These are phyloP conservation scores for Neomorphus geoffroyi DNA, from an alignment of 2,797 vertebrate genomes.

Conservation along the genomic window DNA sequence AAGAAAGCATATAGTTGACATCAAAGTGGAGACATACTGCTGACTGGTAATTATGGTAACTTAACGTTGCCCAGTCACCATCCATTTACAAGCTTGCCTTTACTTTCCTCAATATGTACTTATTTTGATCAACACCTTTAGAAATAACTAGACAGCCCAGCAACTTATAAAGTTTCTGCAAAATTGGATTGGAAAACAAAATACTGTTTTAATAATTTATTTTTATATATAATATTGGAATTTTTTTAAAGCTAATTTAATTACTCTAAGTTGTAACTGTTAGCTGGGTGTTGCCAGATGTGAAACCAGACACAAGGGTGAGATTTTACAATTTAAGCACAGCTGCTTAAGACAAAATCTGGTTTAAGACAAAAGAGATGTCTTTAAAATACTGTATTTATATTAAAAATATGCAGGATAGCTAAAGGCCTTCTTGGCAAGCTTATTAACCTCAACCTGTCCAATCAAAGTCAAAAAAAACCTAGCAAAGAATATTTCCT, in stretches of 20 bases:
- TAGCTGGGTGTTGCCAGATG: constrained; percentile 78
- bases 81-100: constrained; percentile 65
- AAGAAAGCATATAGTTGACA: constrained; percentile 69
- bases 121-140: constrained; percentile 73
- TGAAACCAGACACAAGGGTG: constrained; percentile 80
- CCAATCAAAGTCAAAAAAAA: constrained; percentile 9
- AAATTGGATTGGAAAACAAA: constrained; percentile 47
- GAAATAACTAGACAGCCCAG: constrained; percentile 33
- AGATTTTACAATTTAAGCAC: constrained; percentile 78
- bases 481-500: neutral
- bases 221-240: constrained; percentile 38
- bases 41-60: constrained; percentile 73
- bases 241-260: constrained; percentile 66
- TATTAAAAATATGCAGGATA: constrained; percentile 66
- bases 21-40: constrained; percentile 76
- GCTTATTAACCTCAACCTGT: constrained; percentile 41
- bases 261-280: constrained; percentile 74
- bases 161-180: constrained; percentile 52
- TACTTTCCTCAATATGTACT: constrained; percentile 56
- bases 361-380: constrained; percentile 66
- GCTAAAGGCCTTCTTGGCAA: constrained; percentile 55
- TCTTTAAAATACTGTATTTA: constrained; percentile 71
- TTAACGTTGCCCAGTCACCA: constrained; percentile 63
- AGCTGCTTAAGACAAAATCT: constrained; percentile 74
- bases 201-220: constrained; percentile 56